Base-by-base conservation (phyloP, 2,797 vertebrate species). In the Balearica regulorum region DNA sequence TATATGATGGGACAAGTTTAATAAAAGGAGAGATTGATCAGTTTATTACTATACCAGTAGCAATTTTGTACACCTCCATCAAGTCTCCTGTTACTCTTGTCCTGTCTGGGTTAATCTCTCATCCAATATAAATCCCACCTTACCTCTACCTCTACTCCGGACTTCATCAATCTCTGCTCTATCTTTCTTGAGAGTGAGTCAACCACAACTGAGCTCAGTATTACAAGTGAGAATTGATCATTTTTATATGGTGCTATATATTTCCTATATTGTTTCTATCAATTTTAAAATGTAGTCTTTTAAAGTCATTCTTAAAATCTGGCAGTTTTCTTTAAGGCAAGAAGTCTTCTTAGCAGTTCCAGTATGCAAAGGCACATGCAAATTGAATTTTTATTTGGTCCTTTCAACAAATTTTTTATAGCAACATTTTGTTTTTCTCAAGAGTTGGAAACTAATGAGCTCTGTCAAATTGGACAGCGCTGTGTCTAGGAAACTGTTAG, bases 401-500 rank as follows among this genome's bases (percentile, higher is more conserved):
- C 53, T 93, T 96, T 94, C 73, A 94, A 94, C 76, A 92, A 53
- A 18, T 28, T 69, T 94, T 94, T 87, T 91, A 76, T 81, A 96
- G 49, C 51, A 95, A 72, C 81, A 91, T 80, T 90, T 64, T 70
- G 64, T 70, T 95, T 97, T 92, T 35, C 61, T 96, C 80, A 78
- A 48, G 95, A 96, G 83, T 60, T 89, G 76, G 78, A 97, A 97
- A 94, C 73, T 95, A 97, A 94, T 93, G 88, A 90, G 53, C 61
- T 95, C 60, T 91, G 79, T 87, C 85, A 89, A 92, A 94, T 76
- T 83, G 55, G 89, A 92, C 75, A 83, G 48, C 31, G 22, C 26
- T 49, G 46, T 89, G 85, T 81, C 79, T 87, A 84, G 49, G 60
- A 96, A 95, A 85, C 22, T 64, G 58, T 61, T 72, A 84, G 90